Evolutionary conservation across 2,797 vertebrate genomes (phyloP).

Genomic region (Mormyrops boulengeri): DNA sequence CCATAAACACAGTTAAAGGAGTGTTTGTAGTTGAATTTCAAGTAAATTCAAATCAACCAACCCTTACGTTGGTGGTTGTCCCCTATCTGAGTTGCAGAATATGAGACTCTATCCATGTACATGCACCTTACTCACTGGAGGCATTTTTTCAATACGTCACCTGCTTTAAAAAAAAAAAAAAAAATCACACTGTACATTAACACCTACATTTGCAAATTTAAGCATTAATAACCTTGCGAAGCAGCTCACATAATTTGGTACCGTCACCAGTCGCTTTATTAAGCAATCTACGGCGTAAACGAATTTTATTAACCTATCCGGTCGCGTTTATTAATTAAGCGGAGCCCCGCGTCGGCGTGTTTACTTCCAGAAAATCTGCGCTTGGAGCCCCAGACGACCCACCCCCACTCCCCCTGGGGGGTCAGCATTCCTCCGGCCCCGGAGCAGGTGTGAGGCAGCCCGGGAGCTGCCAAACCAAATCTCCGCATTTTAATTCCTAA

Average conservation of each 20-base stretch:
- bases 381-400: not conserved
- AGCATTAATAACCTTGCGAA: not conserved
- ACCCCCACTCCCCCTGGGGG: not conserved
- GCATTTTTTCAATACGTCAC: not conserved
- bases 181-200: not conserved
- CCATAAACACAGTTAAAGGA: not conserved
- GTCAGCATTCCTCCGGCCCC: constrained; percentile 9
- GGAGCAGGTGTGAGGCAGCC: not conserved
- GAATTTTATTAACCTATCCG: not conserved
- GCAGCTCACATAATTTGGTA: not conserved
- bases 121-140: not conserved
- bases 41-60: not conserved
- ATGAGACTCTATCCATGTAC: not conserved
- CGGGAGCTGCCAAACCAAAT: not conserved
- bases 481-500: not conserved
- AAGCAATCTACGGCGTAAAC: not conserved
- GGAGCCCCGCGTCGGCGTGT: not conserved
- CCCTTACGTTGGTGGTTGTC: not conserved
- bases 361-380: not conserved
- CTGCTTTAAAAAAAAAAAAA: not conserved
- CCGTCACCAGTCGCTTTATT: not conserved
- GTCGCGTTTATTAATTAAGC: not conserved
- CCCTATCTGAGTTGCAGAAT: not conserved
- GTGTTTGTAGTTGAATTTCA: not conserved
- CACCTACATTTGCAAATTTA: not conserved